A percentile compares a stretch with the other conserved stretches of the same genome.
Conservation (phyloP, 2,888 invertebrate genomes). For the Chrysodeixis includens region DNA sequence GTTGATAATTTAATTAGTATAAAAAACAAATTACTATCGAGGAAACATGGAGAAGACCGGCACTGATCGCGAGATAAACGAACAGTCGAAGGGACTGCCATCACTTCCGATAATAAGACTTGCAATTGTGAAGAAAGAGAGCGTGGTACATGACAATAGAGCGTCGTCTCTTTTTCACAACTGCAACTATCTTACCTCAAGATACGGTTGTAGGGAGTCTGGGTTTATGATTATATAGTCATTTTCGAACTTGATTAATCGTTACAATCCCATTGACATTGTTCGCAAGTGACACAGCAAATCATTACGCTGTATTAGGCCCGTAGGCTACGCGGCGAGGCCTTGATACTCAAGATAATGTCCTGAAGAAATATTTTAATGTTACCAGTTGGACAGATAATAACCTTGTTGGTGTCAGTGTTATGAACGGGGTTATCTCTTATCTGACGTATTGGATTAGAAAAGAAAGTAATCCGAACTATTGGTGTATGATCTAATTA, state of each 20-base stretch:
- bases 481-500: background rate
- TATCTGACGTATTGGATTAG: conserved; percentile 20
- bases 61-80: too few species aligned
- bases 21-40: too few species aligned
- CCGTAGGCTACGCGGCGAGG: conserved; percentile 22
- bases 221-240: background rate
- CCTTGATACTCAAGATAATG: conserved; percentile 32
- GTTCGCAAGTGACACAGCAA: conserved; percentile 13
- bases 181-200: too few species aligned
- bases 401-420: conserved; percentile 23
- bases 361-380: conserved; percentile 27
- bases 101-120: too few species aligned
- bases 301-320: conserved; percentile 13
- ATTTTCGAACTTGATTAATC: background rate
- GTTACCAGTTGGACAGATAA: conserved; percentile 16
- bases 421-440: conserved; percentile 26
- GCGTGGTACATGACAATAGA: too few species aligned
- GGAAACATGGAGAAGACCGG: too few species aligned
- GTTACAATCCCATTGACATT: conserved; percentile 3
- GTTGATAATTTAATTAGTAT: too few species aligned
- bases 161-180: too few species aligned
- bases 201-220: background rate
- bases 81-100: too few species aligned
- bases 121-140: too few species aligned
- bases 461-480: conserved; percentile 10